Percentiles rank a stretch among this genome's conserved stretches.
Conservation (phyloP, 2,888 invertebrate genomes). For the Dexiosoma caninum region DNA sequence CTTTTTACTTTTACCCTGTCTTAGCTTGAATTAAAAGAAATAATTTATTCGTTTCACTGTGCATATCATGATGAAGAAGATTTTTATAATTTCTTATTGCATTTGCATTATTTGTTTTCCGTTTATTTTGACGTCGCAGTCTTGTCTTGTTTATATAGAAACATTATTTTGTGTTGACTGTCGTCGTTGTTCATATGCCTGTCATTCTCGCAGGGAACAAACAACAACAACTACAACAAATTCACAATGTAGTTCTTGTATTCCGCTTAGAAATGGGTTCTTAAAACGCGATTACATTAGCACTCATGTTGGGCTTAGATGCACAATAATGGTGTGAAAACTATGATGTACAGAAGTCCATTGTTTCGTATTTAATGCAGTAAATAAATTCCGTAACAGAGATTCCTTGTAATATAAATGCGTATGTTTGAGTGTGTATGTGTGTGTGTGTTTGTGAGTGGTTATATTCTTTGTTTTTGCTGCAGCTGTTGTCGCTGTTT, state of each 20-base stretch:
- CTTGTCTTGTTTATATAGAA: neutral
- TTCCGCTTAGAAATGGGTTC: constrained; percentile 57
- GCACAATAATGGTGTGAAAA: constrained; percentile 3
- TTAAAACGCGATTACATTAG: constrained; percentile 60
- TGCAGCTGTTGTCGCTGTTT: constrained; percentile 45
- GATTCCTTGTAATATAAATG: neutral
- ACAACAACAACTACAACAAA: constrained; percentile 11
- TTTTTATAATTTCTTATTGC: neutral
- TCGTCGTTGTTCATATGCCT: neutral
- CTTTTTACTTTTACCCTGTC: no score
- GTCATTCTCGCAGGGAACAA: neutral
- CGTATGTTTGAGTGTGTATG: no score
- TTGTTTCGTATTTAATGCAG: constrained; percentile 13
- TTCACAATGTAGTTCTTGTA: constrained; percentile 46
- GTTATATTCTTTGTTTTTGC: neutral
- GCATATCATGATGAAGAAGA: neutral
- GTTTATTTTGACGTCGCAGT: constrained; percentile 9
- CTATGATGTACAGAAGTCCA: neutral
- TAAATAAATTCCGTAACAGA: neutral
- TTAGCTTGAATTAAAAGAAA: no score
- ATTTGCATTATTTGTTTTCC: constrained; percentile 28
- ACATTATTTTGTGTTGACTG: neutral
- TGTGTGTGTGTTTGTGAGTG: neutral
- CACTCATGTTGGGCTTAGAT: constrained; percentile 58
- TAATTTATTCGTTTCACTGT: neutral